These are phyloP conservation scores for Eustalomyia histrio DNA, from an alignment of 2,888 invertebrate species.

Conservation along the genomic window DNA sequence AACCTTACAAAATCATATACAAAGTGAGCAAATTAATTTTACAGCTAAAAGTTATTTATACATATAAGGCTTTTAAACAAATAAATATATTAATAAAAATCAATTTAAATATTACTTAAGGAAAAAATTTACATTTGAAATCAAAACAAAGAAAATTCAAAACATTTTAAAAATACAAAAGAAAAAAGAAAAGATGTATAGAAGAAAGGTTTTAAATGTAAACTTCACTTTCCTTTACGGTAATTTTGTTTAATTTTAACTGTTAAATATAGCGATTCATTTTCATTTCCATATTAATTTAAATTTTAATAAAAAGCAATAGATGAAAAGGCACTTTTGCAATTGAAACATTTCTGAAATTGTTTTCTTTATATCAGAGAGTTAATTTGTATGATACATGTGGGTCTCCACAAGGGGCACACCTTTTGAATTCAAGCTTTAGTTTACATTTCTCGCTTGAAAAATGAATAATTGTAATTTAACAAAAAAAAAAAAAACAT, in stretches of 20 bases:
- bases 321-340: not conserved
- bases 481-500: constrained; percentile 18
- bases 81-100: not conserved
- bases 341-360: constrained; percentile 22
- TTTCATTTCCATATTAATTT: not conserved
- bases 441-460: constrained; percentile 21
- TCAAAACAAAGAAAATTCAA: not conserved
- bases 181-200: no score
- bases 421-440: constrained; percentile 39
- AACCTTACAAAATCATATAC: not conserved
- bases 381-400: not conserved
- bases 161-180: no score
- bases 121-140: not conserved
- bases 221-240: no score
- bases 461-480: constrained; percentile 8
- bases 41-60: not conserved
- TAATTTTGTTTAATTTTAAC: no score
- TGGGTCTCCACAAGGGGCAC: constrained; percentile 45
- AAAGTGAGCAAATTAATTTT: not conserved
- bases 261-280: no score
- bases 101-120: not conserved
- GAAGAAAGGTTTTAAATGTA: no score
- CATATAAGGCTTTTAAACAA: not conserved
- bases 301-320: not conserved
- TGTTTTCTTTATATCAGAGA: constrained; percentile 12